A percentile compares a stretch with the other conserved stretches of the same genome.
These are phyloP conservation scores for Eudemis profundana DNA, from an alignment of 2,888 invertebrate genomes.

Conservation along the genomic window DNA sequence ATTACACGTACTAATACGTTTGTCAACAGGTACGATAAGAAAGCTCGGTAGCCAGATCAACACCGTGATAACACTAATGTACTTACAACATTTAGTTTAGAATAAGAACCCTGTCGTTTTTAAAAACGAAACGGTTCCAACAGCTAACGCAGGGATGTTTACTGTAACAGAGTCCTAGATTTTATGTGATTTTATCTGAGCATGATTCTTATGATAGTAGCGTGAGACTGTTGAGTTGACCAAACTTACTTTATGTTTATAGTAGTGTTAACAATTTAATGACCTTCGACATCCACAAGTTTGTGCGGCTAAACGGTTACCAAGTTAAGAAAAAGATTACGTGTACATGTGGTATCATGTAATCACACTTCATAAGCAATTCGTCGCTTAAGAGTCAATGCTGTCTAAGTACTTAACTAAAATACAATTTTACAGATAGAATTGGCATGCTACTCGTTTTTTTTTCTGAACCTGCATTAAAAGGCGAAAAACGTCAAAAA, in stretches of 20 bases:
- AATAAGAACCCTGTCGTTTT: constrained; percentile 2
- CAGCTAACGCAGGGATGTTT: background rate
- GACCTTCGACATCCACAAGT: background rate
- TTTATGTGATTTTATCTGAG: constrained; percentile 5
- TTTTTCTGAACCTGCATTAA: no score
- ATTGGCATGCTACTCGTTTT: no score
- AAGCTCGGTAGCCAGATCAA: constrained; percentile 26
- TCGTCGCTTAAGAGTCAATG: no score
- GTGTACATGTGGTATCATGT: background rate
- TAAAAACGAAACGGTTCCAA: background rate
- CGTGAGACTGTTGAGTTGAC: constrained; percentile 2
- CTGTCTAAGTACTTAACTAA: no score
- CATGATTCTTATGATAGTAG: background rate
- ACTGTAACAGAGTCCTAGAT: background rate
- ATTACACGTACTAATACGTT: constrained; percentile 14
- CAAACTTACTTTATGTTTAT: background rate
- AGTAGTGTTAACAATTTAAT: background rate
- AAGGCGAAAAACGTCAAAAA: no score
- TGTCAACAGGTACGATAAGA: constrained; percentile 22
- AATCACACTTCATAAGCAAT: no score
- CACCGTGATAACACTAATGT: constrained; percentile 14
- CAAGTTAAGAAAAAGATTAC: background rate
- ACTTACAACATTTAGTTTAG: background rate
- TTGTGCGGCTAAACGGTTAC: background rate
- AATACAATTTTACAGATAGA: no score